Base-by-base conservation (phyloP, 2,797 vertebrate genomes). In the Lagodon rhomboides region DNA sequence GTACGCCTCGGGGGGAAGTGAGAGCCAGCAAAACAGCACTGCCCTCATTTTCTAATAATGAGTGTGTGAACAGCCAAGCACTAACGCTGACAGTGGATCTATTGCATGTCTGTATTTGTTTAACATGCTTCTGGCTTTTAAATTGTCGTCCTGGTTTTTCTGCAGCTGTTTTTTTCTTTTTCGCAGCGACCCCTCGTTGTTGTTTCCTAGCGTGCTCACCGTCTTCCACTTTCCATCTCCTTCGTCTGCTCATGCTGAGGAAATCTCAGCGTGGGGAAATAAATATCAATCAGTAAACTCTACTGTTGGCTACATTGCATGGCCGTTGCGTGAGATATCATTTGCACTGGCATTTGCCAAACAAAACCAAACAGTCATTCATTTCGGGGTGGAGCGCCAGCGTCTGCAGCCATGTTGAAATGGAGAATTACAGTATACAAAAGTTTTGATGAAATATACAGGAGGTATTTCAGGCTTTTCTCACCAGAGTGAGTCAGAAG, bases 61-160 rank as follows among this genome's bases (percentile, higher is more conserved):
- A 75, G 82, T 23, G 70, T 38, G 68, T 76, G 63, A 85, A 78
- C 11, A 12, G 61, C 83, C 63, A 13, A 67, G 77, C 66, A 70
- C 70, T 75, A 82, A 79, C 17, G 76, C 87, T 41, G 81, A 91
- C 87, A 75, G 81, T 69, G 12, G 62, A 82, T 86, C 84, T 84
- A 70, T 85, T 79, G 82, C 80, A 65, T 53, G 83, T 88, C 90
- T 88, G 83, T 85, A 79, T 91, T 92, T 90, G 79, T 89, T 93
- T 87, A 90, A 91, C 80, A 47, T 72, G 77, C 69, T 79, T 88
- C 77, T 61, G 65, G 75, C 55, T 87, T 89, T 87, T 77, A 85
- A 91, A 87, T 78, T 27, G 80, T 80, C 56, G 11, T 75, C 72
- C 79, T 50, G 63, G 55, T 79, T 83, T 60, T 80, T 80, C 72